phyloP scores from a whole-genome alignment of 2,797 vertebrate species.

The Myotis daubentonii region DNA sequence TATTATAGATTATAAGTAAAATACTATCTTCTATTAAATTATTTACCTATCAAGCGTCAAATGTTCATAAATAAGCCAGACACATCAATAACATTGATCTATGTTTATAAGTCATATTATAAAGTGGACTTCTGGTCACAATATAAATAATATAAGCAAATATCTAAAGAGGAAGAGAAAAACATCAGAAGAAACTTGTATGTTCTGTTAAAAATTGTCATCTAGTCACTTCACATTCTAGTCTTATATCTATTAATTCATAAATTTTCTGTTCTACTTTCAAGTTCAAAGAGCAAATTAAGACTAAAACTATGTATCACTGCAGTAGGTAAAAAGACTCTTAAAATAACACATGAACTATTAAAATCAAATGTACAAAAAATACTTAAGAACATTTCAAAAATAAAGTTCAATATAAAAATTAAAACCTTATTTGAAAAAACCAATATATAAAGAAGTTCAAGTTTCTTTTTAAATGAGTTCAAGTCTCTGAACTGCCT shows the following conservation, averaged over 20 bases:
- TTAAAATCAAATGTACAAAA: constrained; percentile 24
- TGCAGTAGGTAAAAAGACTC: neutral
- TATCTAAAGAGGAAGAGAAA: constrained; percentile 28
- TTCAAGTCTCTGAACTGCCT: neutral
- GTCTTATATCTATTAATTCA: neutral
- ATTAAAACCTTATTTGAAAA: constrained; percentile 30
- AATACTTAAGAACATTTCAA: constrained; percentile 17
- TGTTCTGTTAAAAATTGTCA: neutral
- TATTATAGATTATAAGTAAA: constrained; percentile 24
- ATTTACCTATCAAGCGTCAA: constrained; percentile 29
- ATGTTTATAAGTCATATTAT: neutral
- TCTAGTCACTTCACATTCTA: neutral
- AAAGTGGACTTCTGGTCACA: neutral
- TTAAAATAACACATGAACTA: constrained; percentile 20
- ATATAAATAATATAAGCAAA: constrained; percentile 1
- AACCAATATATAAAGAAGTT: neutral
- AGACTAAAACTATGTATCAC: constrained; percentile 34
- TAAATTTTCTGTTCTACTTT: constrained; percentile 17
- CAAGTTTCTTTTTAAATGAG: neutral
- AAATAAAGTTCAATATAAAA: constrained; percentile 55
- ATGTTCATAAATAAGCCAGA: constrained; percentile 13
- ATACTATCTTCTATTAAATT: constrained; percentile 11
- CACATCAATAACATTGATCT: neutral
- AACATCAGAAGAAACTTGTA: neutral
- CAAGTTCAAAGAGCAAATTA: constrained; percentile 9